Conservation (phyloP, 2,888 invertebrate species). For the Mimumesa dahlbomi region DNA sequence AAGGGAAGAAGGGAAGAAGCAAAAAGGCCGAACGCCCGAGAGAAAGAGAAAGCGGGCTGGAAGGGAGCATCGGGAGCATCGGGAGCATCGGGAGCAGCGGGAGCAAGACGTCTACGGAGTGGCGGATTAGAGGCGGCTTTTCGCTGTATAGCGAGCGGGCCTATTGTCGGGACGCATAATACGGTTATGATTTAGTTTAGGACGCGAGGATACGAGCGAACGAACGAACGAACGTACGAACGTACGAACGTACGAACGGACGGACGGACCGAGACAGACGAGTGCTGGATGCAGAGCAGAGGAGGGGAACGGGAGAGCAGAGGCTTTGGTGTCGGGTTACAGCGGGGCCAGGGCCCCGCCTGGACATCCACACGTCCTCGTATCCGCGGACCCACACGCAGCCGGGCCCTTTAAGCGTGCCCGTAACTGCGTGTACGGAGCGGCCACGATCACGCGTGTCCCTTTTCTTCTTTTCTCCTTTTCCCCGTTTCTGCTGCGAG, state of each 20-base stretch:
- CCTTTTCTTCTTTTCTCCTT: not conserved
- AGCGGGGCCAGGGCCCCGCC: slow-evolving; percentile 61
- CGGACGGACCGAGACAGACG: slow-evolving; percentile 57
- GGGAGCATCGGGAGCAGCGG: no score
- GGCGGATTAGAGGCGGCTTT: slow-evolving; percentile 77
- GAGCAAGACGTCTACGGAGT: slow-evolving; percentile 59
- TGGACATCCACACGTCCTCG: slow-evolving; percentile 67
- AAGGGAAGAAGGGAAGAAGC: no score
- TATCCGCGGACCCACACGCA: slow-evolving; percentile 64
- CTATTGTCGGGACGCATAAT: slow-evolving; percentile 75
- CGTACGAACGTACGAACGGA: slow-evolving; percentile 49
- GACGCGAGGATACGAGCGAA: slow-evolving; percentile 67
- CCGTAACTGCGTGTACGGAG: slow-evolving; percentile 51
- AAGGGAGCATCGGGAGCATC: slow-evolving; percentile 13
- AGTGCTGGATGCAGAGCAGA: slow-evolving; percentile 55
- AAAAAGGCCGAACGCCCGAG: no score
- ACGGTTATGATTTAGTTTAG: slow-evolving; percentile 79
- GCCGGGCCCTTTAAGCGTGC: slow-evolving; percentile 60
- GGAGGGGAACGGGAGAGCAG: slow-evolving; percentile 66
- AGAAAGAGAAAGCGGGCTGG: not conserved
- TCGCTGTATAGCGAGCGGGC: slow-evolving; percentile 68
- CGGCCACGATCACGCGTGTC: slow-evolving; percentile 41
- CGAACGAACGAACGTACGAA: slow-evolving; percentile 38
- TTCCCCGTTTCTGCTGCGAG: not conserved
- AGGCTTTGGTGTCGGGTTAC: slow-evolving; percentile 75